A percentile compares a stretch with the other conserved stretches of the same genome.
phyloP scores from a whole-genome alignment of 2,113 vertebrate genomes.

The Phaetusa simplex region DNA sequence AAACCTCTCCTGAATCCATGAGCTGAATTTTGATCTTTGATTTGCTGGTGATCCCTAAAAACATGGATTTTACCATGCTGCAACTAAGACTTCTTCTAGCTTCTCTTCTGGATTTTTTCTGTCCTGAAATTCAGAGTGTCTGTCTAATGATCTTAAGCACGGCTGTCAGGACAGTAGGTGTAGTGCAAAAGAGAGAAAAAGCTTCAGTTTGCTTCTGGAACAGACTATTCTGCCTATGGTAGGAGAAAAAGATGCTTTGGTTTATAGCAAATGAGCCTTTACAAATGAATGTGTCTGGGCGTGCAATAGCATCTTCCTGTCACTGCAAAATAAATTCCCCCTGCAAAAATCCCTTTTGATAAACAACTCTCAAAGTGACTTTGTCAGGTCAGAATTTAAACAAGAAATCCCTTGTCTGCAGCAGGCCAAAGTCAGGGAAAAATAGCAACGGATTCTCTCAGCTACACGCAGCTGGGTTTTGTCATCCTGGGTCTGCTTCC shows the following conservation, averaged over 20 bases:
- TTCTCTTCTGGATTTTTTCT: neutral
- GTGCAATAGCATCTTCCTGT: neutral
- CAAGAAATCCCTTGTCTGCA: neutral
- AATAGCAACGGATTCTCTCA: neutral
- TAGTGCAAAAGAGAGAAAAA: neutral
- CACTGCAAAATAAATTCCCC: slow-evolving; percentile 19
- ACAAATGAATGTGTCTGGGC: neutral
- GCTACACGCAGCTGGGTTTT: neutral
- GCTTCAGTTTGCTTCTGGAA: neutral
- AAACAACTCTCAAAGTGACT: neutral
- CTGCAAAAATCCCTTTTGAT: neutral
- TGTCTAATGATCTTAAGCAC: neutral
- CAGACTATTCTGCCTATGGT: neutral
- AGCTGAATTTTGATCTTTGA: neutral
- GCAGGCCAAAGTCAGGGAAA: neutral
- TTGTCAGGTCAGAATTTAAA: slow-evolving; percentile 19
- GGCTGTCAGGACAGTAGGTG: neutral
- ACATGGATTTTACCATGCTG: neutral
- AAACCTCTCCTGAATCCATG: neutral
- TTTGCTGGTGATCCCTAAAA: neutral
- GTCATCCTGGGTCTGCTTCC: neutral
- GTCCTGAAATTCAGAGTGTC: neutral
- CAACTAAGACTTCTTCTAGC: neutral
- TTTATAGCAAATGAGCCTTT: neutral
- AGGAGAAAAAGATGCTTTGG: neutral